Evolutionary conservation across 2,113 vertebrate genomes (phyloP).

Genomic region (Danionella cerebrum): DNA sequence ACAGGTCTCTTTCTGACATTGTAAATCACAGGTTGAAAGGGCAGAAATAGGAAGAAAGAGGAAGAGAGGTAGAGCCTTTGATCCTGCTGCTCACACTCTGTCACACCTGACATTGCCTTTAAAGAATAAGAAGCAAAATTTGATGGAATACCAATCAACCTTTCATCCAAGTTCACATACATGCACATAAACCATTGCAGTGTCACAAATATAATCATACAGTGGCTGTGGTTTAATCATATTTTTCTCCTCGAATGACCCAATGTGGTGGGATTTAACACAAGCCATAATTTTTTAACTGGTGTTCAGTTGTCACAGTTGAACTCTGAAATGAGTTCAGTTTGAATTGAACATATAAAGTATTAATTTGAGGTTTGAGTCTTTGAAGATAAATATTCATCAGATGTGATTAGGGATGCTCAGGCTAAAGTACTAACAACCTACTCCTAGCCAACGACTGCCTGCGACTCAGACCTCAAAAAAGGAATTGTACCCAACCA

Average conservation of each 20-base stretch:
- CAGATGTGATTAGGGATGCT: too few relatives aligned
- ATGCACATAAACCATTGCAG: neutral
- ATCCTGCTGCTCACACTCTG: neutral
- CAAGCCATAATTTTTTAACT: neutral
- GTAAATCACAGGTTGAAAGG: slow-evolving; percentile 8
- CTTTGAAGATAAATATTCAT: too few relatives aligned
- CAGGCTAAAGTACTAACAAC: too few relatives aligned
- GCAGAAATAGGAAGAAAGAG: neutral
- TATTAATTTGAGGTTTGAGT: too few relatives aligned
- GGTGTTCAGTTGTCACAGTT: neutral
- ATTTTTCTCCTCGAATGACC: slow-evolving; percentile 4
- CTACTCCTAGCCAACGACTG: too few relatives aligned
- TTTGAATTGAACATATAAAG: too few relatives aligned
- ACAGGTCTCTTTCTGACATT: slow-evolving; percentile 1
- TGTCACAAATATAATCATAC: neutral
- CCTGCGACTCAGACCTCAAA: too few relatives aligned
- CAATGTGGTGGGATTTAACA: neutral
- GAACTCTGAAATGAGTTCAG: neutral
- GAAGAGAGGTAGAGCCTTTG: neutral
- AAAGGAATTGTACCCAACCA: too few relatives aligned
- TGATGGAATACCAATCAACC: neutral
- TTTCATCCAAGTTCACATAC: neutral
- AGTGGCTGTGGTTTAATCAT: neutral
- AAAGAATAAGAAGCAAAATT: neutral
- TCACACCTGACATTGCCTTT: slow-evolving; percentile 1